Evolutionary conservation across 2,113 vertebrate species (phyloP).

Genomic region (Ammospiza caudacuta): DNA sequence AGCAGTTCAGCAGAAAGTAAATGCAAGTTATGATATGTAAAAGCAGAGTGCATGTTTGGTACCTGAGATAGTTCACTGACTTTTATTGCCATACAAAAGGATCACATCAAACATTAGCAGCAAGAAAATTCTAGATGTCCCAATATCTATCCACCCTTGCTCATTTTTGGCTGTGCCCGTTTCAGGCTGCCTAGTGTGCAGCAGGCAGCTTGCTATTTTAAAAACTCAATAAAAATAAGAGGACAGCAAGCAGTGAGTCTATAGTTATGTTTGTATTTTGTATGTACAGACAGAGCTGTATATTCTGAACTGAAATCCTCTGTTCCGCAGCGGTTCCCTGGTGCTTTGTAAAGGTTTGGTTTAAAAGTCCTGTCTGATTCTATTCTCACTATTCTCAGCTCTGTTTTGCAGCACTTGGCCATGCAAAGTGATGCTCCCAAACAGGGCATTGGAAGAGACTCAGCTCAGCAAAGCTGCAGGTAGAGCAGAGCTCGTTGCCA

Average conservation of each 20-base stretch:
- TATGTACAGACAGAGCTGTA: not conserved
- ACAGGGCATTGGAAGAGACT: not conserved
- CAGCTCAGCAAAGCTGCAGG: slow-evolving; percentile 9
- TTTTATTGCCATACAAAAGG: not conserved
- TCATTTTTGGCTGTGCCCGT: not conserved
- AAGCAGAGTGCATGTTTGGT: not conserved
- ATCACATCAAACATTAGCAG: not conserved
- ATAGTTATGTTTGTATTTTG: not conserved
- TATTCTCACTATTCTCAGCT: not conserved
- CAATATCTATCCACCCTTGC: not conserved
- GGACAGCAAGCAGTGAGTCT: not conserved
- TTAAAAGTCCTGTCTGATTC: not conserved
- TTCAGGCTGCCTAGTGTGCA: not conserved
- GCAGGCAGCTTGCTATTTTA: not conserved
- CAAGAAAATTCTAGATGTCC: not conserved
- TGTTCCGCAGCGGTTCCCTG: not conserved
- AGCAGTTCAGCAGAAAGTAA: not conserved
- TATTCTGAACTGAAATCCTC: not conserved
- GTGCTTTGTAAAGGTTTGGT: not conserved
- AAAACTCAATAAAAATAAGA: not conserved
- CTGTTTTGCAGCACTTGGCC: not conserved
- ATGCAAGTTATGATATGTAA: not conserved
- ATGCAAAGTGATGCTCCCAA: not conserved
- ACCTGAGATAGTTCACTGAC: not conserved
- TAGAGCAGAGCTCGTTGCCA: not conserved